Base-by-base conservation (phyloP, 2,888 invertebrate species). In the Sarcophaga rosellei region DNA sequence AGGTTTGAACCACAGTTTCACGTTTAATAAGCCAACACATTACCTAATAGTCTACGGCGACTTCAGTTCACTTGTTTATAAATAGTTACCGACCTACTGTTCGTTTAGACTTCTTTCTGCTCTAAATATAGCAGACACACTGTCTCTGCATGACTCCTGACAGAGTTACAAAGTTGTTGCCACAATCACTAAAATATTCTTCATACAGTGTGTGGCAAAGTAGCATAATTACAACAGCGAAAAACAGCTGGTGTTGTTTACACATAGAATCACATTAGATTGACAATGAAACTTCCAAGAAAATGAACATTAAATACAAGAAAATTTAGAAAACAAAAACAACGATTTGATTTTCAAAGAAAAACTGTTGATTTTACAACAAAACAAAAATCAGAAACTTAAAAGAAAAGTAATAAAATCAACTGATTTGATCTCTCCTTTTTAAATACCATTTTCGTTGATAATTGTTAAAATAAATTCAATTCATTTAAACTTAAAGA, bases 331-430 rank as follows among this genome's bases (percentile, higher is more conserved):
- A 70, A 72, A 15, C 6, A 20, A 35, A 59, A n/a, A 15, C 25
- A 72, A 72, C 11, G 35, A 53, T 17, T 17, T 53, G 25, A 57
- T 53, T n/a, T 70, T 57, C 11, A 53, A 25, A 70, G 4, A 12
- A 53, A 25, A 70, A 25, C 23, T 70, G 53, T 70, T 70, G 70
- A 70, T 25, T 70, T 70, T 4, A 15, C n/a, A 17, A n/a, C 35
- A 20, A 45, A 45, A 44, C 8, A 17, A 66, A n/a, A n/a, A n/a
- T 65, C 11, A 47, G 3, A 47, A 11, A 11, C 0, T 1, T 47
- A 8, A 47, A 47, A 3, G 12, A 47, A 47, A 47, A 47, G 8
- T 4, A 47, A 47, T 47, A 47, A 15, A 47, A 15, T 15, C 15
- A 4, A 47, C 15, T 47, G 1, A 15, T 4, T 15, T 47, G 3